Base-by-base conservation (phyloP, 2,797 vertebrate genomes). In the Carapus acus region DNA sequence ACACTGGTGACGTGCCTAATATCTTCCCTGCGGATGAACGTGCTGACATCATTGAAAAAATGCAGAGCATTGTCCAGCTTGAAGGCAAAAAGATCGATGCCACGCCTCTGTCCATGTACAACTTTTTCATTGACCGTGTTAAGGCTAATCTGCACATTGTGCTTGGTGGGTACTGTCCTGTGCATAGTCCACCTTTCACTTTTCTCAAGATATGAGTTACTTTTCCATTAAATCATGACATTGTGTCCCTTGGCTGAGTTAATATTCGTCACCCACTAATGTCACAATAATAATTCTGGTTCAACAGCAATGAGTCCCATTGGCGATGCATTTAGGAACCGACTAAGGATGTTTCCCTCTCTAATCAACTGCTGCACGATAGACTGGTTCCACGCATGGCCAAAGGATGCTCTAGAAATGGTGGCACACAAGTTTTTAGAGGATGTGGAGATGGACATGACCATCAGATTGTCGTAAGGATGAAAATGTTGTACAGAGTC, bases 361-460 rank as follows among this genome's bases (percentile, higher is more conserved):
- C 84, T 98, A 36, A 95, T 96, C 76, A 98, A 96, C 78, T 96
- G 95, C 79, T 98, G 94, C 69, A 97, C 94, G 16, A 96, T 98
- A 52, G 93, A 97, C 55, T 98, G 94, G 94, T 98, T 97, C 84
- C 91, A 93, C 43, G 81, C 85, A 7, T 98, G 95, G 95, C 95
- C 95, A 34, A 85, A 84, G 1, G 95, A 98, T 58, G 94, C 94
- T 45, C 83, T 98, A 58, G 93, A 98, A 79, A 88, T 96, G 91
- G 95, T 98, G 58, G 94, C 94, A 52, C 84, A 93, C 76, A 94
- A 92, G 54, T 96, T 96, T 71, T 82, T 98, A 20, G 89, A 94
- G 73, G 93, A 96, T 37, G 87, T 97, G 57, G 91, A 93, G 34
- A 88, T 98, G 13, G 84, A 94, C 13, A 83, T 82, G 58, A 69